Evolutionary conservation across 2,113 vertebrate genomes (phyloP), one percentile per base, ranked within the genome.

Genomic region (Zapornia atra): DNA sequence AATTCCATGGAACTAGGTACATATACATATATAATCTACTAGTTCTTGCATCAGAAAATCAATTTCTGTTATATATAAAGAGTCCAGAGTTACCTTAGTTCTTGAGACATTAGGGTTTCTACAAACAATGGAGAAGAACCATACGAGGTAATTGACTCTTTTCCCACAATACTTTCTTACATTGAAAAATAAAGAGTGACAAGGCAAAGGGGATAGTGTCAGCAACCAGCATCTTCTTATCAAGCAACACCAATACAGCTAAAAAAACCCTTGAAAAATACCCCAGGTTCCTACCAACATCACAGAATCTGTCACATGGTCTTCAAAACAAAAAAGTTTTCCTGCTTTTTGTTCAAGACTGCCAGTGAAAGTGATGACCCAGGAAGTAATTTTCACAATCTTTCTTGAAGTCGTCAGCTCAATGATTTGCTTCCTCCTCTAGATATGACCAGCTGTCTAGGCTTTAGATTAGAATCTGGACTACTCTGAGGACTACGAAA

Each of bases 271-370:
- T 21, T 15, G 4, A 3, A 33, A 50, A 73, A 59, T 11, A 50
- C 0, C 0, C 17, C 2, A 25, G 73, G 13, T 29, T 81, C 44
- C 34, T 70, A 48, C 19, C 33, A 78, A 14, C 1, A 15, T 9
- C 36, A 6, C 3, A 6, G 1, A 70, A 80, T 63, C 50, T 54
- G 65, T 90, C 33, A 77, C 3, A 20, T 4, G 7, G 16, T 24
- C 17, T 81, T 57, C 26, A n/a, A 73, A 90, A 44, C 0, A 3
- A 11, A 64, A 57, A 44, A 40, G 12, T 33, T 31, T 64, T 68
- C 16, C 10, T 53, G 42, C 17, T 78, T 36, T 69, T 79, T 54
- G 24, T 36, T 33, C 33, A 28, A 38, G 33, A 38, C 31, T 76
- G 42, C 9, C 34, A 68, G 26, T 29, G 22, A 31, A 73, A 89